A percentile compares a stretch with the other conserved stretches of the same genome.
phyloP scores from a whole-genome alignment of 92 coral and sea anemone genomes.

The Meandrina meandrites region DNA sequence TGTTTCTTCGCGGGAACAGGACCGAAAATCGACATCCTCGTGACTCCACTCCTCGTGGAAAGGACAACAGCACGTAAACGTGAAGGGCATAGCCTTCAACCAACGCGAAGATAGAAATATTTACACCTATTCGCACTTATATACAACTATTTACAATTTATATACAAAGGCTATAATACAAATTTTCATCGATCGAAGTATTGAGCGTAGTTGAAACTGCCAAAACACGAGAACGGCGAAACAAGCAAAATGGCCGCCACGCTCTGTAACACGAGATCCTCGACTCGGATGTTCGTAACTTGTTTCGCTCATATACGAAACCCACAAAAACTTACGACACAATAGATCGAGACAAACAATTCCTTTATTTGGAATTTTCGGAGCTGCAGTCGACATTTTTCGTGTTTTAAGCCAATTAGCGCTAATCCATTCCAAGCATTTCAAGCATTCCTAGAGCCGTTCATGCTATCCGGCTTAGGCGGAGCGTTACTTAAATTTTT shows the following conservation, averaged over 20 bases:
- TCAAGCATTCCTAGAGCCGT: no score
- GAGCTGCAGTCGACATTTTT: background rate
- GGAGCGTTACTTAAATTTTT: no score
- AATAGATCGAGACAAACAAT: background rate
- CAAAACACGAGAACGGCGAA: no score
- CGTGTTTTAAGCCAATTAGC: no score
- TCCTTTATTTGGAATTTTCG: background rate
- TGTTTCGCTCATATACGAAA: background rate
- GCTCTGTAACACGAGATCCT: no score
- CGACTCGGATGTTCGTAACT: no score
- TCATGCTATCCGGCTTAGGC: no score
- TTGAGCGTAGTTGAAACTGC: no score
- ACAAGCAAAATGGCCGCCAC: no score
- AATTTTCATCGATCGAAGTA: no score
- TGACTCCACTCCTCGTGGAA: background rate
- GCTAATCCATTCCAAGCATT: no score
- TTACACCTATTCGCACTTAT: background rate
- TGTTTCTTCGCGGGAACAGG: background rate
- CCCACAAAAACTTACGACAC: background rate
- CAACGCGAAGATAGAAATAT: background rate
- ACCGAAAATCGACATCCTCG: background rate
- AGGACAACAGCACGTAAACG: background rate
- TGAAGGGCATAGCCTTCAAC: background rate
- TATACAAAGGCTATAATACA: background rate
- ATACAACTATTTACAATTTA: conserved; percentile 11